Evolutionary conservation across 1,140 invertebrate genomes (phyloP).

Genomic region (Vollenhovia emeryi): DNA sequence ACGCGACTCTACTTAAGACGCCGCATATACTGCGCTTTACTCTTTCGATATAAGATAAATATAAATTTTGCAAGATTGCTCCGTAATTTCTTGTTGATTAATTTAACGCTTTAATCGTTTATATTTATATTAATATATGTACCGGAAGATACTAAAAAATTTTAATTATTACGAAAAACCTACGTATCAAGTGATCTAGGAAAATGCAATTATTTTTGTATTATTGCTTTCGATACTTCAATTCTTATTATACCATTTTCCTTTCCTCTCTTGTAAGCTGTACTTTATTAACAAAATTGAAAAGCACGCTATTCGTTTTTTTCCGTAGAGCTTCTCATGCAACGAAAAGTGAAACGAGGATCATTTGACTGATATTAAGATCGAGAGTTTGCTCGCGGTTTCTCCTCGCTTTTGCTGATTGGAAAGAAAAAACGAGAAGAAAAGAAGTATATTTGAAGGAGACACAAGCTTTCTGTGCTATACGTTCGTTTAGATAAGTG

Average conservation of each 20-base stretch:
- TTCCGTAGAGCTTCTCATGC: background rate
- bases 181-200: too few species aligned
- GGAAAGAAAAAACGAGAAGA: constrained; percentile 6
- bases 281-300: background rate
- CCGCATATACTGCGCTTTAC: background rate
- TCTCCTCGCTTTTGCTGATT: background rate
- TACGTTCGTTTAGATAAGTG: background rate
- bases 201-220: background rate
- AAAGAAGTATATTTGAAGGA: background rate
- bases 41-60: background rate
- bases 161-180: background rate
- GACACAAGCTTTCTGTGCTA: background rate
- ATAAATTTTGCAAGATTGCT: background rate
- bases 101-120: background rate
- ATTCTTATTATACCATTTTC: background rate
- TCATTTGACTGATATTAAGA: background rate
- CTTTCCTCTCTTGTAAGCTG: background rate
- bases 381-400: background rate
- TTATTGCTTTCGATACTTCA: background rate
- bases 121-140: background rate
- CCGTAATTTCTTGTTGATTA: background rate
- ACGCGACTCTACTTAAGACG: constrained; percentile 35
- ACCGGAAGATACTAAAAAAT: background rate
- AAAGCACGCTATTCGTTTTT: background rate
- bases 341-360: background rate